These are phyloP conservation scores for Puffinus mauretanicus DNA, from an alignment of 2,113 vertebrate species.

Conservation along the genomic window DNA sequence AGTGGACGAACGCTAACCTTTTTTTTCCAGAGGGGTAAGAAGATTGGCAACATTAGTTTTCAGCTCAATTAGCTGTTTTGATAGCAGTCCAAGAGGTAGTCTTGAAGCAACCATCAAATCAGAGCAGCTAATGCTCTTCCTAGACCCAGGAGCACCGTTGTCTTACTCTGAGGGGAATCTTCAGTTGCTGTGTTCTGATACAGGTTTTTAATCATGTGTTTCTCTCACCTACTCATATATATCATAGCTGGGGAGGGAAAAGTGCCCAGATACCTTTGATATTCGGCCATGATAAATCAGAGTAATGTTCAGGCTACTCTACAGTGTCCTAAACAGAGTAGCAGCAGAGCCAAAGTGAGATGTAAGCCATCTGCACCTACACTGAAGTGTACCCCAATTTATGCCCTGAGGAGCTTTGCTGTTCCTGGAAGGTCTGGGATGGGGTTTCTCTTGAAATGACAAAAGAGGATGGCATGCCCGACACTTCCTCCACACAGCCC, in stretches of 20 bases:
- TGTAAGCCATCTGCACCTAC: neutral
- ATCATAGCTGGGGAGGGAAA: neutral
- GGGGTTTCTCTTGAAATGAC: neutral
- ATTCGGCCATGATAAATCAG: neutral
- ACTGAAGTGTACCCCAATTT: neutral
- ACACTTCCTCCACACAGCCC: neutral
- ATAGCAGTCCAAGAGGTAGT: neutral
- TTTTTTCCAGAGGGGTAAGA: neutral
- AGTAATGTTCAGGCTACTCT: neutral
- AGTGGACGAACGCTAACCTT: neutral
- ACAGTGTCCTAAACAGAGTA: neutral
- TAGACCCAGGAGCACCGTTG: neutral
- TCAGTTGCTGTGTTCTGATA: neutral
- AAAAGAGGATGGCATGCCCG: neutral
- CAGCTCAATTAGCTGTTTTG: slow-evolving; percentile 13
- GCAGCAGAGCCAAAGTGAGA: neutral
- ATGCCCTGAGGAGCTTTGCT: neutral
- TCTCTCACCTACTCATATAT: neutral
- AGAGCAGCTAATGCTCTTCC: neutral
- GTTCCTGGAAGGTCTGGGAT: neutral
- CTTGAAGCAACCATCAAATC: neutral
- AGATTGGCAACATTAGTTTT: neutral
- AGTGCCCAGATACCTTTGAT: neutral
- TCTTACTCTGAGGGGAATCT: neutral
- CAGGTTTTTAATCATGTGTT: neutral